Conservation (phyloP, 2,113 vertebrate genomes). For the Danionella cerebrum region DNA sequence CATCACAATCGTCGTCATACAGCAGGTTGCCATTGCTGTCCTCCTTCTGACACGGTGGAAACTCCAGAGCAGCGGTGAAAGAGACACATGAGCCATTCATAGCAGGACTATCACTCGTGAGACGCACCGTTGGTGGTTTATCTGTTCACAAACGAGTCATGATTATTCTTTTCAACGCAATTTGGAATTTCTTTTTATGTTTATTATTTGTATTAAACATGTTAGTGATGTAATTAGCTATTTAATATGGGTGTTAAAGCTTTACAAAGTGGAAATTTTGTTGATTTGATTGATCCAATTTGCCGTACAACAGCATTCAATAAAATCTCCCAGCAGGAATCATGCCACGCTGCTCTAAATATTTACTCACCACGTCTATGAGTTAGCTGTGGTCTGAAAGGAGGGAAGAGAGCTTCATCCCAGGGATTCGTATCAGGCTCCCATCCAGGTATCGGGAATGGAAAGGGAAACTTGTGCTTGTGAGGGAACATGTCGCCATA, state of each 20-base stretch:
- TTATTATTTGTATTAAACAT: too few species aligned
- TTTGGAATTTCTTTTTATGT: too few species aligned
- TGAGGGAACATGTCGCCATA: constrained; percentile 59
- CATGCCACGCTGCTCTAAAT: too few species aligned
- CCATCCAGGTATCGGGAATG: constrained; percentile 59
- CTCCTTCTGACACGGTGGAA: constrained; percentile 81
- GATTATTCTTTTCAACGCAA: too few species aligned
- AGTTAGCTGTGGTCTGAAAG: constrained; percentile 60
- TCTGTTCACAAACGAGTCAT: constrained; percentile 54
- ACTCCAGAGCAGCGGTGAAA: constrained; percentile 77
- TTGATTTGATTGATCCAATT: too few species aligned
- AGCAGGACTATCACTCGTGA: constrained; percentile 85
- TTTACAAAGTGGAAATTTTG: too few species aligned
- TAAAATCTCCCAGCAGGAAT: too few species aligned
- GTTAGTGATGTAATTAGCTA: too few species aligned
- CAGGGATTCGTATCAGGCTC: constrained; percentile 75
- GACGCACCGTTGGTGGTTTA: constrained; percentile 59
- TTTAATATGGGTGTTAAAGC: too few species aligned
- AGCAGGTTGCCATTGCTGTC: constrained; percentile 70
- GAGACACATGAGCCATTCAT: constrained; percentile 77
- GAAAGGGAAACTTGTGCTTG: constrained; percentile 60
- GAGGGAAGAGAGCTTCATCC: constrained; percentile 83
- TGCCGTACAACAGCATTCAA: too few species aligned
- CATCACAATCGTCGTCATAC: constrained; percentile 72
- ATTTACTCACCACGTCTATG: constrained; percentile 48